Evolutionary conservation across 2,113 vertebrate genomes (phyloP).

Genomic region (Pelobates fuscus): DNA sequence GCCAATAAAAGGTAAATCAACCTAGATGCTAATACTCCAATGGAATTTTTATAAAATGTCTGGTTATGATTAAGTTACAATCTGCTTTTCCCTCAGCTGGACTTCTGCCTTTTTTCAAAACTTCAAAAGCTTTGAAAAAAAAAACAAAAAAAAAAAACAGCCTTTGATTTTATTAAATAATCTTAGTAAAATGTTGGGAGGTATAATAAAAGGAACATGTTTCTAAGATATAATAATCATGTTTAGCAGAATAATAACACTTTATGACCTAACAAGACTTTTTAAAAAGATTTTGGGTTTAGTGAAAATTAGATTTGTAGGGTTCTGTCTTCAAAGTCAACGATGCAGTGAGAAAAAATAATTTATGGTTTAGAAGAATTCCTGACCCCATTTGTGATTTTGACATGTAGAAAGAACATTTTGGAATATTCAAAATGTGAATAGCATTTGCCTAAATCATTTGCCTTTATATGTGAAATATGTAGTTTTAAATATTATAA

Average conservation of each 20-base stretch:
- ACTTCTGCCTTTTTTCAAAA: no score
- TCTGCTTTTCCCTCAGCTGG: no score
- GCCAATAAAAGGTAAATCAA: no score
- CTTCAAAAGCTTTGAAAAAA: no score
- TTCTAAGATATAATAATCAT: neutral
- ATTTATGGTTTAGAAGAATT: conserved; percentile 8
- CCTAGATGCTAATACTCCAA: no score
- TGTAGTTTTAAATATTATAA: conserved; percentile 9
- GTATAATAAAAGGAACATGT: no score
- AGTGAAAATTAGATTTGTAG: neutral
- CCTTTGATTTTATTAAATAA: no score
- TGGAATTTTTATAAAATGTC: no score
- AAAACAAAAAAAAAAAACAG: no score
- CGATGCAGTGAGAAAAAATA: conserved; percentile 6
- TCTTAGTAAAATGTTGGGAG: no score
- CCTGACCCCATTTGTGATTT: conserved; percentile 28
- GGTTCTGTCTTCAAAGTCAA: conserved; percentile 15
- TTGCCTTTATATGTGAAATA: conserved; percentile 7
- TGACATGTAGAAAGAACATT: conserved; percentile 15
- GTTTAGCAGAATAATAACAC: conserved; percentile 7
- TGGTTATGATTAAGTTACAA: no score
- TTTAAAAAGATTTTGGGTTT: neutral
- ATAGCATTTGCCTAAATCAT: conserved; percentile 20
- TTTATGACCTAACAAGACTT: conserved; percentile 10
- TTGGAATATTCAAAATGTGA: conserved; percentile 5